phyloP scores from a whole-genome alignment of 1,140 invertebrate genomes.

The Philopotamus ludificatus region DNA sequence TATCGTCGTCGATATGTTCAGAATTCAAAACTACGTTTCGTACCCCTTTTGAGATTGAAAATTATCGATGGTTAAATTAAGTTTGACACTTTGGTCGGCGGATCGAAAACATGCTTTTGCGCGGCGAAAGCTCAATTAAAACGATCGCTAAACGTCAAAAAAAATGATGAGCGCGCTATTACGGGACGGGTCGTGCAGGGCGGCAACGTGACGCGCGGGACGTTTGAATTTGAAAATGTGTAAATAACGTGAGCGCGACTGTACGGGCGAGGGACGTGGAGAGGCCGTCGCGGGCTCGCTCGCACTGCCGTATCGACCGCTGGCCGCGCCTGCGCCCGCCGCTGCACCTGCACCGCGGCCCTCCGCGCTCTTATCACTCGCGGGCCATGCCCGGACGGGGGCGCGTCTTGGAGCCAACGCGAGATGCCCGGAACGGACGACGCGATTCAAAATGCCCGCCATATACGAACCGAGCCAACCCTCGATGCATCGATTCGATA shows the following conservation, averaged over 20 bases:
- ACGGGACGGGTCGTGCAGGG: background rate
- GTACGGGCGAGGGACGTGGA: background rate
- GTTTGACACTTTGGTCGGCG: too few species aligned
- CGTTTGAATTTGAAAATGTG: slow-evolving; percentile 5
- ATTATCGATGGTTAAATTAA: too few species aligned
- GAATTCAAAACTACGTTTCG: too few species aligned
- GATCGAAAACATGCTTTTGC: too few species aligned
- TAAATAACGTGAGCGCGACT: background rate
- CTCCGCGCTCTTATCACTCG: too few species aligned
- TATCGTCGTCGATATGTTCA: too few species aligned
- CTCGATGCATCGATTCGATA: background rate
- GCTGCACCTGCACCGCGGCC: slow-evolving; percentile 11
- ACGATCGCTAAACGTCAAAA: too few species aligned
- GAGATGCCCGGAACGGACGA: slow-evolving; percentile 16
- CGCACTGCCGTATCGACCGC: slow-evolving; percentile 28
- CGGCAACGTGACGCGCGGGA: slow-evolving; percentile 11
- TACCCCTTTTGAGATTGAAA: too few species aligned
- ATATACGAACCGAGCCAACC: background rate
- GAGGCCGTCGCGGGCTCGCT: slow-evolving; percentile 17
- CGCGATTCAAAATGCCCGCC: slow-evolving; percentile 11
- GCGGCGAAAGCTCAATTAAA: background rate
- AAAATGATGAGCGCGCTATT: background rate
- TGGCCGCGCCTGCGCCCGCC: slow-evolving; percentile 9
- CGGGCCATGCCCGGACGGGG: slow-evolving; percentile 22
- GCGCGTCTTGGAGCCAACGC: slow-evolving; percentile 18